Base-by-base conservation (phyloP, 2,888 invertebrate species). In the Odontocolon sp. region DNA sequence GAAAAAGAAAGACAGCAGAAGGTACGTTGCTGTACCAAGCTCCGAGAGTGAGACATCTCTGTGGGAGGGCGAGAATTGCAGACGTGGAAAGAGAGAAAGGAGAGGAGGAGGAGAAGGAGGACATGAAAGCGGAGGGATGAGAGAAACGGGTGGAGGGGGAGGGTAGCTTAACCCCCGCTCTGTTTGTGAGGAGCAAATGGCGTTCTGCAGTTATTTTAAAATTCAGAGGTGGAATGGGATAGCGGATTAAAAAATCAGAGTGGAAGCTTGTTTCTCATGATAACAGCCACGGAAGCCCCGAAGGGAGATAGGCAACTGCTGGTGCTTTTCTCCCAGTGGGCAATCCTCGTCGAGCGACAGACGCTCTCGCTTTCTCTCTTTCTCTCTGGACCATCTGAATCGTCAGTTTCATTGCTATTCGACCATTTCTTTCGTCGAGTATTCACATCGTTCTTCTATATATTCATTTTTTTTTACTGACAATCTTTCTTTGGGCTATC, bases 171-270 rank as follows among this genome's bases (percentile, higher is more conserved):
- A 86, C 86, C 85, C 85, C 81, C 81, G 84, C 54, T 87, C 90
- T 90, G 90, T 91, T 91, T 90, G 89, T 87, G 87, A 88, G 88
- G 88, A 89, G 89, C 90, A 91, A 91, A 91, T 91, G 91, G 91
- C 90, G 90, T 90, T 90, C 89, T 88, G 90, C 89, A 90, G 90
- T 90, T 91, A 91, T 91, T 91, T 91, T 90, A 90, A 90, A 91
- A 91, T 91, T 89, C 90, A 88, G 83, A 84, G 81, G 80, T 78
- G 81, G 87, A 83, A 83, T 82, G 82, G 78, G 81, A 67, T 74
- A 76, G 77, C 89, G 90, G 90, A 91, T 91, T 91, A 91, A 91
- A 91, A 91, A 90, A 90, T 90, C 90, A 89, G 90, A 90, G 91
- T 90, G 90, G 90, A 88, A 91, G 90, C 91, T 91, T 91, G 91